phyloP scores from a whole-genome alignment of 2,113 vertebrate species.

The Grus americana region DNA sequence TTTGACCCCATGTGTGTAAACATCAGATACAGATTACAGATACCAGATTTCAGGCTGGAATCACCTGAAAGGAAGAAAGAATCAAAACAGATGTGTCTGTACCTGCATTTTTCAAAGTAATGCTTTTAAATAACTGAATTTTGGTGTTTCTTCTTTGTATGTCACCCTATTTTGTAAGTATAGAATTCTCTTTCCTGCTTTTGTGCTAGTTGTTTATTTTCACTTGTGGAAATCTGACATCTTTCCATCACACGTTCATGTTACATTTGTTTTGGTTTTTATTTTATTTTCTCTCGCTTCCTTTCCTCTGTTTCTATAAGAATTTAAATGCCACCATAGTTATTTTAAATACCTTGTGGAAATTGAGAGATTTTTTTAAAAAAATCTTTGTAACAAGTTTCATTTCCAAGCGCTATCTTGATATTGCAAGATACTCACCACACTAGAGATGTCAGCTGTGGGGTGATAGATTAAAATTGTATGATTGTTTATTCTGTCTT shows the following conservation, averaged over 20 bases:
- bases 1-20: not conserved
- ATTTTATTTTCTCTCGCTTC: not conserved
- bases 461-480: not conserved
- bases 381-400: not conserved
- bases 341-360: not conserved
- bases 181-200: not conserved
- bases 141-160: not conserved
- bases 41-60: not conserved
- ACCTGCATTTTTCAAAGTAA: not conserved
- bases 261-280: not conserved
- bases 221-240: not conserved
- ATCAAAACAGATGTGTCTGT: not conserved
- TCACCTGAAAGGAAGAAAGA: not conserved
- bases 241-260: not conserved
- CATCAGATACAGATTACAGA: not conserved
- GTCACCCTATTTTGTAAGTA: not conserved
- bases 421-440: not conserved
- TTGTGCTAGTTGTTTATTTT: not conserved
- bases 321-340: not conserved
- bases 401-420: not conserved
- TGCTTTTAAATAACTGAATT: not conserved
- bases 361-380: not conserved
- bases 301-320: not conserved
- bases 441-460: not conserved
- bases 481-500: not conserved